Evolutionary conservation across 2,888 invertebrate genomes (phyloP), one percentile per base, ranked within the genome.

Genomic region (Drosophila mimetica): DNA sequence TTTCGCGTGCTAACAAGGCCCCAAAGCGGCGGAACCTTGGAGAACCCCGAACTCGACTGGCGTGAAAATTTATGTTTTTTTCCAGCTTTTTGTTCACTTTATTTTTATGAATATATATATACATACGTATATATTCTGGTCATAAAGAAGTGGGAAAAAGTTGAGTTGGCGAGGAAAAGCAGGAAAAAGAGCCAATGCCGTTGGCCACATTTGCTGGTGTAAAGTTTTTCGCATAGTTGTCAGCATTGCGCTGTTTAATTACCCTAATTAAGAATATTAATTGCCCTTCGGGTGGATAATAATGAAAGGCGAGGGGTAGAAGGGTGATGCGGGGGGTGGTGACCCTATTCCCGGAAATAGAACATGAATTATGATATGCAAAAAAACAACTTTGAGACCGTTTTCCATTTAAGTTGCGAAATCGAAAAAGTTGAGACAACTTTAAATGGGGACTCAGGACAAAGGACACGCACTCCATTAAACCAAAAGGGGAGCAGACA

Each of bases 211-310:
- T 59, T 67, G 78, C 41, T 44, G 63, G 54, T 55, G 54, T 47
- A 82, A 89, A 86, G 75, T 77, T 89, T 90, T 90, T 89, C 88
- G 89, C 87, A 89, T 85, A 89, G 87, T 89, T 91, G 90, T 90
- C 90, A 90, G 90, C 86, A 79, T 82, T 79, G 77, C 81, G 85
- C 78, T 90, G 89, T 89, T 89, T 90, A 90, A 91, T 91, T 90
- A 90, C 89, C 86, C 89, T 90, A 91, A 91, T 91, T 91, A 90
- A 89, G 89, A 90, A 90, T 90, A 90, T 90, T 91, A 91, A 91
- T 91, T 86, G 90, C 86, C 77, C 57, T 75, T 76, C 71, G 73
- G 69, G 69, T 64, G 60, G 60, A 61, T 61, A 61, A 60, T 63
- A 60, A 63, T 42, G 30, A 37, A 14, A 2, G 7, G n/a, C 5